Conservation (phyloP, 2,113 vertebrate species). For the Lophochroa leadbeateri region DNA sequence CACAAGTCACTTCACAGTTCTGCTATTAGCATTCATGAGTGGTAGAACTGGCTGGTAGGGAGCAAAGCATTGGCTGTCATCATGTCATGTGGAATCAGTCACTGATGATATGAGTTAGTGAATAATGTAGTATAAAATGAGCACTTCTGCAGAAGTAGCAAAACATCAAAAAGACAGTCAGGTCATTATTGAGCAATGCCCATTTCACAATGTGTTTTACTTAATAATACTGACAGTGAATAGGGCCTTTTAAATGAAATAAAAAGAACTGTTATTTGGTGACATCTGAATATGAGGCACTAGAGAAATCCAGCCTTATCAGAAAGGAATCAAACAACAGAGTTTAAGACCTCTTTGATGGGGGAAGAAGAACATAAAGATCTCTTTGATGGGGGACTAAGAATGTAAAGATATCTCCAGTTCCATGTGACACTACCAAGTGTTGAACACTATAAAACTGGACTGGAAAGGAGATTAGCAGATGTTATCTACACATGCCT, state of each 20-base stretch:
- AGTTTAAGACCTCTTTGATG: not conserved
- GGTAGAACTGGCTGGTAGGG: not conserved
- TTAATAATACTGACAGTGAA: not conserved
- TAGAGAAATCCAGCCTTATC: not conserved
- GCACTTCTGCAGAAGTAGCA: not conserved
- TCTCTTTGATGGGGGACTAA: not conserved
- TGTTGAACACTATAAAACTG: not conserved
- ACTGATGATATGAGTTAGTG: fast-evolving
- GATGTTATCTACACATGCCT: not conserved
- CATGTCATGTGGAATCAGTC: not conserved
- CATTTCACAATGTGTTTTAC: not conserved
- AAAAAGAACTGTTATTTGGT: not conserved
- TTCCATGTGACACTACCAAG: not conserved
- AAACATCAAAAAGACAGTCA: not conserved
- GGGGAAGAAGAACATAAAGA: not conserved
- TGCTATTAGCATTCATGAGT: not conserved
- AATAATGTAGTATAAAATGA: not conserved
- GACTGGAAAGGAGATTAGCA: not conserved
- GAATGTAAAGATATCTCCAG: not conserved
- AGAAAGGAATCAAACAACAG: not conserved
- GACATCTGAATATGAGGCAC: not conserved
- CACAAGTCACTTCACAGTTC: not conserved
- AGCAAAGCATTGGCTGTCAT: not conserved
- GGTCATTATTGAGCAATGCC: not conserved
- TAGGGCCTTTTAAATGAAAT: not conserved